Evolutionary conservation across 2,888 invertebrate species (phyloP), one percentile per base, ranked within the genome.

Genomic region (Pyrrhosoma nymphula): DNA sequence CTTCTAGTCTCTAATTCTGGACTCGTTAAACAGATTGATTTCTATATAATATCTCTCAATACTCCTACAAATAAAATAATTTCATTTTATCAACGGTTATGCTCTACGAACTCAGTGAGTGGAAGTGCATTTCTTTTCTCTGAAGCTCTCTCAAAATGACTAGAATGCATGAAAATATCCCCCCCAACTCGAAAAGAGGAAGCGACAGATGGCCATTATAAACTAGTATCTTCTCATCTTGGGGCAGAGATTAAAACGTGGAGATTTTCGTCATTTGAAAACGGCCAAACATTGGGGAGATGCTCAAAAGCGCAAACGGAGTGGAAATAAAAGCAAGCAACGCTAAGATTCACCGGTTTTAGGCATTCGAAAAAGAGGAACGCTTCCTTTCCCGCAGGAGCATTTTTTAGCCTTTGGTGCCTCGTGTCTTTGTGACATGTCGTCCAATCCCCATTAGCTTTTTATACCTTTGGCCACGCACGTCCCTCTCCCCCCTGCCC

Each of bases 391-490:
- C 35, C 82, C 69, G 47, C 60, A 20, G 35, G 16, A 35, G 82
- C 35, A 82, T 30, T 82, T 82, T 82, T 82, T 82, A 82, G 26
- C 82, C 35, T 35, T 82, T 82, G 82, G 82, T 82, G 82, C 18
- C 30, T 6, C 18, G 82, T 14, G 82, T 82, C 82, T 82, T 35
- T 35, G 30, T 82, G 82, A 35, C 35, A 82, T 35, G 35, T 35
- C 82, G 30, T 82, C 82, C 82, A 82, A 82, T 35, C 82, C 82
- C 82, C 82, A 82, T 82, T 82, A 82, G 82, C 82, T n/a, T 82
- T 82, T 93, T 93, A 93, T 47, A 75, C 69, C 82, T 82, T 75
- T 23, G 47, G 93, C 75, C 93, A 75, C 93, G 39, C 93, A 69
- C 69, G 47, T 69, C 91, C 20, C 63, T 39, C n/a, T n/a, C 26